phyloP scores from a whole-genome alignment of 2,888 invertebrate species.

The Caenorhabditis panamensis region DNA sequence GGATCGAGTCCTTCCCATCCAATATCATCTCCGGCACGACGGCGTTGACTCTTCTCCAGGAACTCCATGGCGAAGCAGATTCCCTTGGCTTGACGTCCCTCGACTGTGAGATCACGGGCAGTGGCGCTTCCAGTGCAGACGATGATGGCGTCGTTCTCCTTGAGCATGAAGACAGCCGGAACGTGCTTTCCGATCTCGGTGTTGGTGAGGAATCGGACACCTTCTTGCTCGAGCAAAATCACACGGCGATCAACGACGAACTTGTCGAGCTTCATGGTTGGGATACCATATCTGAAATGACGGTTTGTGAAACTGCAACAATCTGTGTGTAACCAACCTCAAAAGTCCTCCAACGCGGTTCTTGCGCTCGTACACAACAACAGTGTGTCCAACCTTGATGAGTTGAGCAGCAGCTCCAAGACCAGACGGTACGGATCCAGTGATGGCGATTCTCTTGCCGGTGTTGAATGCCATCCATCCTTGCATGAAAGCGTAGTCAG shows the following conservation, averaged over 20 bases:
- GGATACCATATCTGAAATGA: constrained; percentile 89
- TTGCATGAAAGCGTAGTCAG: constrained; percentile 96
- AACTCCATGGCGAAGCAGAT: constrained; percentile 99
- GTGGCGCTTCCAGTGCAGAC: constrained; percentile 95
- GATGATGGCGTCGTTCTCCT: constrained; percentile 90
- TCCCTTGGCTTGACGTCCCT: constrained; percentile 89
- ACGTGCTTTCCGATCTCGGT: constrained; percentile 93
- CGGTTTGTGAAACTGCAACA: not conserved
- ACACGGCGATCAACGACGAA: constrained; percentile 90
- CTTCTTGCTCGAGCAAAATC: constrained; percentile 91
- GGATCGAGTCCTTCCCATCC: constrained; percentile 86
- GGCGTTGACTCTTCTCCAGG: constrained; percentile 96
- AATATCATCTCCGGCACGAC: constrained; percentile 84
- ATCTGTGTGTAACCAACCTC: constrained; percentile 83
- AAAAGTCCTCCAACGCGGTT: constrained; percentile 94
- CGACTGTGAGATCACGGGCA: constrained; percentile 89
- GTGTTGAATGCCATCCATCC: constrained; percentile 88
- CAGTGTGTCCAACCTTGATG: constrained; percentile 95
- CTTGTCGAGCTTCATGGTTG: constrained; percentile 97
- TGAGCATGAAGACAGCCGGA: constrained; percentile 84
- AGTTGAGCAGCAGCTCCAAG: constrained; percentile 96
- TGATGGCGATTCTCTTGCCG: constrained; percentile 90
- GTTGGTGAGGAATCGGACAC: constrained; percentile 91
- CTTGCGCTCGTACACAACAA: constrained; percentile 97
- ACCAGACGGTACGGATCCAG: constrained; percentile 90